These are phyloP conservation scores for Acheta domesticus DNA, from an alignment of 2,888 invertebrate genomes.

Conservation along the genomic window DNA sequence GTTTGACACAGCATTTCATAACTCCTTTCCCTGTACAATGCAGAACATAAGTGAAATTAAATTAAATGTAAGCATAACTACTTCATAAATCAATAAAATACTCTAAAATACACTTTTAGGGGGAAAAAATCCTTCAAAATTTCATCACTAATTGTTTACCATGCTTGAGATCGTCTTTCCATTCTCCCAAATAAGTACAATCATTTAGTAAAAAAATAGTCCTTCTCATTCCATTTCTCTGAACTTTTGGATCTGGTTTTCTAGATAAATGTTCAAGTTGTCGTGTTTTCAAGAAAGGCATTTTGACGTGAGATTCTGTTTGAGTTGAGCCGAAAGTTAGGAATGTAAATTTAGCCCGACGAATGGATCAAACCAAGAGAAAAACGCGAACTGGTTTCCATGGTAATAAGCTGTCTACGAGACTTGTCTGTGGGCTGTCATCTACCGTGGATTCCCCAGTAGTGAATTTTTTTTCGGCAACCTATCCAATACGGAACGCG, in stretches of 20 bases:
- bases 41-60: not conserved
- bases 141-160: slow-evolving; percentile 36
- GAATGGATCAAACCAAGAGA: not conserved
- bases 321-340: too few relatives aligned
- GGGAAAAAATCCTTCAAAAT: too few relatives aligned
- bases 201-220: slow-evolving; percentile 51
- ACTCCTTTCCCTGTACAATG: slow-evolving; percentile 52
- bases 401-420: not conserved
- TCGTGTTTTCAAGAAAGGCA: slow-evolving; percentile 46
- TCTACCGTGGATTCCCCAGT: too few relatives aligned
- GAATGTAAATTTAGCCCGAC: not conserved
- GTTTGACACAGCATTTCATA: slow-evolving; percentile 40
- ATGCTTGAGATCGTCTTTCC: slow-evolving; percentile 36
- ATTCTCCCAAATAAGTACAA: slow-evolving; percentile 44
- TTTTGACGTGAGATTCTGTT: slow-evolving; percentile 41
- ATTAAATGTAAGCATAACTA: not conserved
- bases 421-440: too few relatives aligned
- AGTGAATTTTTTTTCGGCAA: too few relatives aligned
- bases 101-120: too few relatives aligned
- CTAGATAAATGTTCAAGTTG: slow-evolving; percentile 36
- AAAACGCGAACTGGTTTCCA: not conserved
- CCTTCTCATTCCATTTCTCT: slow-evolving; percentile 57
- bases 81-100: too few relatives aligned
- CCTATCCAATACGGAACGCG: too few relatives aligned
- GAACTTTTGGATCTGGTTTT: slow-evolving; percentile 49